Conservation (phyloP, 2,888 invertebrate genomes). For the Calliphora vomitoria region DNA sequence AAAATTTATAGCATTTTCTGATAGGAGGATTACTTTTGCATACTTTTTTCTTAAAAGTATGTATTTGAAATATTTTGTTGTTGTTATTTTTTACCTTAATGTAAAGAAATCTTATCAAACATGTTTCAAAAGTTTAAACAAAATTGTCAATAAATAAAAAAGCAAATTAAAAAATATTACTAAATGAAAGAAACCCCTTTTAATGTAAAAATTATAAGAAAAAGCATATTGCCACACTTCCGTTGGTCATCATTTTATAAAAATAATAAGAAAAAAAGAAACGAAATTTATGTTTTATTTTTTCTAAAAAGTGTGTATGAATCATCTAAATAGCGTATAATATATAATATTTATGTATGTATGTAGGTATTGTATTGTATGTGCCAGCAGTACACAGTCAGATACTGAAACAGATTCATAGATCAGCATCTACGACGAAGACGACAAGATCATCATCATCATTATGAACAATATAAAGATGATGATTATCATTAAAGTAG, state of each 20-base stretch:
- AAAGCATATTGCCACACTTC: conserved; percentile 63
- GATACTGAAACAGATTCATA: conserved; percentile 2
- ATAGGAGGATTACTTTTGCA: background rate
- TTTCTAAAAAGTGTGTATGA: conserved; percentile 30
- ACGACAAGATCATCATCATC: conserved; percentile 52
- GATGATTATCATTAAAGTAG: conserved; percentile 39
- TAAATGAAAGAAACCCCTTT: conserved; percentile 21
- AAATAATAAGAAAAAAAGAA: conserved; percentile 27
- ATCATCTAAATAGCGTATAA: conserved; percentile 20
- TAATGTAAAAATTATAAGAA: conserved; percentile 20
- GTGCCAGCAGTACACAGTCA: conserved; percentile 2
- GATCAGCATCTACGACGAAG: conserved; percentile 34
- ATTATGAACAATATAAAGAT: background rate
- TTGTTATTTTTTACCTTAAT: conserved; percentile 30
- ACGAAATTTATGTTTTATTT: conserved; percentile 12
- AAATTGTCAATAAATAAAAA: background rate
- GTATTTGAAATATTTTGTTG: background rate
- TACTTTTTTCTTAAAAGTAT: background rate
- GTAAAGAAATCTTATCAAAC: conserved; percentile 17
- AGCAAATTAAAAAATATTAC: background rate
- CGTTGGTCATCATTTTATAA: conserved; percentile 59
- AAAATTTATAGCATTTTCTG: too few species aligned
- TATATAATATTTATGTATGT: too few species aligned
- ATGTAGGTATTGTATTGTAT: conserved; percentile 12
- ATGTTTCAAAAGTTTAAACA: background rate